Evolutionary conservation across 2,888 invertebrate genomes (phyloP), one percentile per base, ranked within the genome.

Genomic region (Platycnemis pennipes): DNA sequence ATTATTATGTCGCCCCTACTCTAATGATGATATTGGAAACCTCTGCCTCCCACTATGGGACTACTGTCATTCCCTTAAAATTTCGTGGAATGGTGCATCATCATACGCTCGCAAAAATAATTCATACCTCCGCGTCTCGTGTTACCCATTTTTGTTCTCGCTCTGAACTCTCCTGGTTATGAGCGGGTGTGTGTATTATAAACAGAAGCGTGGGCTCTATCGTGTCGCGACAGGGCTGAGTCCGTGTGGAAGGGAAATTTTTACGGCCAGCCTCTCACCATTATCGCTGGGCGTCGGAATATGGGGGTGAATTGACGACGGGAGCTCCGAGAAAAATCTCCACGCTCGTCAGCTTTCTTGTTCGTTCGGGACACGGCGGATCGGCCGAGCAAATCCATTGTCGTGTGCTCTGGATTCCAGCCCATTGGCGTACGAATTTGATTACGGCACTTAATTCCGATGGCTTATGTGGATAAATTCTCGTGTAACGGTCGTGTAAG

Each of bases 381-480:
- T 77, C 16, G n/a, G n/a, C n/a, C 63, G 63, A 77, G 37, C 37
- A 77, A 77, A 77, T 31, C 77, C 37, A 3, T 26, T 31, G 53
- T 22, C 91, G 63, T 56, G 63, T 69, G 63, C 42, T n/a, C 63
- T 7, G 63, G n/a, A 13, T 44, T 91, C 63, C 19, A 63, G 91
- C 44, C 63, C 91, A 26, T 46, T n/a, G 45, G 87, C 87, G 63
- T 42, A 69, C 49, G 91, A 91, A 91, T 91, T 91, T 91, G 91
- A 91, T 91, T 91, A 63, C 44, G 44, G 53, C 45, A 44, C 63
- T 91, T 91, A 44, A 91, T 63, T 69, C 69, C n/a, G 26, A 91
- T 26, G n/a, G 87, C 45, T 44, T 46, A 87, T 46, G 22, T 26
- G 42, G 63, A 56, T 53, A 56, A 44, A 22, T 69, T 91, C 44